These are phyloP conservation scores for Dynastes hyllus DNA, from an alignment of 2,888 invertebrate genomes.

Conservation along the genomic window DNA sequence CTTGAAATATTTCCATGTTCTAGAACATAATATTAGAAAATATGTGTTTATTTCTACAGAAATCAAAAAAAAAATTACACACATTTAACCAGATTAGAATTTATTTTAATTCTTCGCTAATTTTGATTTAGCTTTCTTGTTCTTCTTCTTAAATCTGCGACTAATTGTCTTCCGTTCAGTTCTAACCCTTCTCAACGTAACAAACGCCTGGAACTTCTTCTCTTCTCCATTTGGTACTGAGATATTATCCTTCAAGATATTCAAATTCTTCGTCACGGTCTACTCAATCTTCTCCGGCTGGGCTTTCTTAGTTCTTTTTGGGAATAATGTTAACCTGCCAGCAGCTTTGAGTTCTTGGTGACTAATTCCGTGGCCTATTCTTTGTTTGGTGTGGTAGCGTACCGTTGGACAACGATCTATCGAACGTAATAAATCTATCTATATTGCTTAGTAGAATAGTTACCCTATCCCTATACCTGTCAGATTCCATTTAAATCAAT, in stretches of 20 bases:
- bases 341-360: slow-evolving; percentile 78
- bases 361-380: slow-evolving; percentile 89
- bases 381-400: slow-evolving; percentile 92
- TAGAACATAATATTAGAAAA: too few species aligned
- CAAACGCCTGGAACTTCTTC: slow-evolving; percentile 90
- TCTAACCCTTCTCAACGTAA: slow-evolving; percentile 82
- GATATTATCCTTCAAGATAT: slow-evolving; percentile 73
- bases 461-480: too few species aligned
- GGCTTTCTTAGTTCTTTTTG: slow-evolving; percentile 79
- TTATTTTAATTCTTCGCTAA: slow-evolving; percentile 6
- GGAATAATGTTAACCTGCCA: slow-evolving; percentile 93
- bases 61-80: too few species aligned
- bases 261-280: background rate
- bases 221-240: slow-evolving; percentile 81
- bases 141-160: slow-evolving; percentile 49
- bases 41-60: too few species aligned
- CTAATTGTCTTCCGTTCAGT: slow-evolving; percentile 50
- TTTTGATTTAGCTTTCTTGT: slow-evolving; percentile 40
- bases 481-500: too few species aligned
- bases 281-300: slow-evolving; percentile 70
- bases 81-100: too few species aligned
- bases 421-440: too few species aligned
- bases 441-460: too few species aligned
- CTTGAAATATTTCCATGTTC: too few species aligned
- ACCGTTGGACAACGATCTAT: slow-evolving; percentile 92